These are phyloP conservation scores for Odontomyia ornata DNA, from an alignment of 2,888 invertebrate species.

Conservation along the genomic window DNA sequence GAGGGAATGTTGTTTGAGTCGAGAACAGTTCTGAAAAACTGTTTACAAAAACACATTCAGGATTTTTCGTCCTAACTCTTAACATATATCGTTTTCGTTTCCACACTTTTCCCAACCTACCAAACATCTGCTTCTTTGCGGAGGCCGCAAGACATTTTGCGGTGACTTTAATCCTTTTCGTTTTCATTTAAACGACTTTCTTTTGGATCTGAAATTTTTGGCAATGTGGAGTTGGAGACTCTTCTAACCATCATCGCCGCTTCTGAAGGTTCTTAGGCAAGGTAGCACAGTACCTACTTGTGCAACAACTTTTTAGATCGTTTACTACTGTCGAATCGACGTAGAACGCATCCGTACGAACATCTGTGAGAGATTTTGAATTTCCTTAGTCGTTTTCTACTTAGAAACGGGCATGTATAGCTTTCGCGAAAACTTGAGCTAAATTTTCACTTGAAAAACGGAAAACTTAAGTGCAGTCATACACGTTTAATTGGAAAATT, in stretches of 20 bases:
- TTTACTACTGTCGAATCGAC: constrained; percentile 15
- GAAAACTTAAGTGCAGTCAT: constrained; percentile 45
- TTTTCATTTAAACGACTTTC: constrained; percentile 32
- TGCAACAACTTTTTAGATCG: constrained; percentile 38
- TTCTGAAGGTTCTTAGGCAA: background rate
- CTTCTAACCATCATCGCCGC: background rate
- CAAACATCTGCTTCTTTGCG: background rate
- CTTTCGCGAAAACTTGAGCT: background rate
- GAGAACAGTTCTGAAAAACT: constrained; percentile 23
- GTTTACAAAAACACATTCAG: constrained; percentile 32
- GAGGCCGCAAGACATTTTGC: constrained; percentile 30
- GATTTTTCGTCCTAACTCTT: constrained; percentile 2
- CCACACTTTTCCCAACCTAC: background rate
- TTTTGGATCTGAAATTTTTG: constrained; percentile 19
- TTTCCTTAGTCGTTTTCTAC: background rate
- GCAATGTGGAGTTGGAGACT: background rate
- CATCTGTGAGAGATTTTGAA: background rate
- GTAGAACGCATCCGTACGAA: constrained; percentile 9
- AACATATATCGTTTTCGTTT: constrained; percentile 13
- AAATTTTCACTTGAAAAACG: constrained; percentile 37
- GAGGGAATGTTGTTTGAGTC: background rate
- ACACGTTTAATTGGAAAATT: constrained; percentile 45
- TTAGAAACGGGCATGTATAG: too few species aligned
- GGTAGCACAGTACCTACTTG: background rate
- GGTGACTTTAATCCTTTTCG: constrained; percentile 39